These are phyloP conservation scores for Oryzias celebensis DNA, from an alignment of 2,113 vertebrate species.

Conservation along the genomic window DNA sequence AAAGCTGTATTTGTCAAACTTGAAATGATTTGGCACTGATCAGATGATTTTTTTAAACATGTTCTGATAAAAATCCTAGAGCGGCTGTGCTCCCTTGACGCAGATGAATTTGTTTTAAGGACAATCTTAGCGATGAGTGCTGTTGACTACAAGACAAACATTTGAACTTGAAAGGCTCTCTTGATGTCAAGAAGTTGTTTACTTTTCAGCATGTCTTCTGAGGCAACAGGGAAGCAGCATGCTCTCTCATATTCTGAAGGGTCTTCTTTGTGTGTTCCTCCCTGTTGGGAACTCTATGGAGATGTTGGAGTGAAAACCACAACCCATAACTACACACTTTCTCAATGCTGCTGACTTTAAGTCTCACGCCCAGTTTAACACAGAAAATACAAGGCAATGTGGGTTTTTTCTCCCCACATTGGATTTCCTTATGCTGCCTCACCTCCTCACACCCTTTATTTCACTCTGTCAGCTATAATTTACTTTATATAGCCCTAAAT, in stretches of 20 bases:
- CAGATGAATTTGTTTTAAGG: neutral
- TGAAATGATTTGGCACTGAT: no score
- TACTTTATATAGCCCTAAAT: constrained; percentile 7
- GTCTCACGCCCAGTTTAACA: constrained; percentile 66
- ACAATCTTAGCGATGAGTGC: neutral
- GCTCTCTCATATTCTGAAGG: constrained; percentile 30
- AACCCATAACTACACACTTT: constrained; percentile 55
- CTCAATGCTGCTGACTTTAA: constrained; percentile 43
- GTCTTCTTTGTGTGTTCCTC: constrained; percentile 40
- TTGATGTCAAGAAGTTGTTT: constrained; percentile 14
- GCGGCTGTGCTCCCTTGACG: neutral
- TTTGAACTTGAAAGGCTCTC: constrained; percentile 10
- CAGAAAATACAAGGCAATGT: constrained; percentile 26
- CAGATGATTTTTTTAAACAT: no score
- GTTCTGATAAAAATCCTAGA: no score
- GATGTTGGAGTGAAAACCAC: constrained; percentile 57
- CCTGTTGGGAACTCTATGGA: constrained; percentile 30
- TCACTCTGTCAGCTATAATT: constrained; percentile 29
- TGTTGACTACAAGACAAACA: constrained; percentile 16
- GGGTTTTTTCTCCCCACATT: neutral
- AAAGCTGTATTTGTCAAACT: no score
- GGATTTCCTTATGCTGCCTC: constrained; percentile 27
- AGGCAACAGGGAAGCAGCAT: constrained; percentile 6
- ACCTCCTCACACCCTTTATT: constrained; percentile 13
- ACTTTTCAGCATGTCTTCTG: constrained; percentile 16